Base-by-base conservation (phyloP, 2,888 invertebrate genomes). In the Cataglyphis rosenhaueri region DNA sequence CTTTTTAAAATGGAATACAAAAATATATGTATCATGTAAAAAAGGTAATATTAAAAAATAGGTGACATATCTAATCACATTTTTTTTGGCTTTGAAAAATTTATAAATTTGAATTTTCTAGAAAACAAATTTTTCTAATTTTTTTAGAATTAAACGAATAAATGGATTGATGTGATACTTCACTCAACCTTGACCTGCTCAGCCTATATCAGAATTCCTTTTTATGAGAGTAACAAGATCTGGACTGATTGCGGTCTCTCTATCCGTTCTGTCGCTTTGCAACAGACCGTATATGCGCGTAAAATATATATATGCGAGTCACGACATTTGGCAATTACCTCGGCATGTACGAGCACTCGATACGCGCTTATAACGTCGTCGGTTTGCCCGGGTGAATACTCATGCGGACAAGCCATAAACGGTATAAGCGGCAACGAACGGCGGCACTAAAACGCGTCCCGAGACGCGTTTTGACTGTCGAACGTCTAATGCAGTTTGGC, bases 271-370 rank as follows among this genome's bases (percentile, higher is more conserved):
- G 64, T 64, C 62, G 10, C 41, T 78, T 59, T 35, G 78, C 57
- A 78, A 78, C 55, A 38, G 29, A 75, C 10, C 55, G 44, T 38
- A 59, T 75, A 75, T 18, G n/a, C 38, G 18, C 18, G n/a, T 25
- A 12, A 38, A 59, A 75, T 78, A 78, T 76, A 88, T 70, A 78
- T 81, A 88, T 70, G 64, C 81, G 76, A 68, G 86, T 88, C 90
- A 87, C 87, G 91, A 82, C 88, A 88, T 91, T 91, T 78, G 84
- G 84, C 88, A 87, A 91, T 91, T 89, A 91, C 84, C 83, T 85
- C 66, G 66, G 75, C 66, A 62, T 68, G 75, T 75, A 73, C 55
- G 62, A 52, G 61, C 79, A 81, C 73, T 75, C 32, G 29, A 48
- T 68, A 68, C 70, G 73, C 81, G 71, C 71, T 59, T 83, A 79